Percentiles rank a stretch among this genome's conserved stretches.
Conservation (phyloP, 2,113 vertebrate genomes). For the Prochilodus magdalenae region DNA sequence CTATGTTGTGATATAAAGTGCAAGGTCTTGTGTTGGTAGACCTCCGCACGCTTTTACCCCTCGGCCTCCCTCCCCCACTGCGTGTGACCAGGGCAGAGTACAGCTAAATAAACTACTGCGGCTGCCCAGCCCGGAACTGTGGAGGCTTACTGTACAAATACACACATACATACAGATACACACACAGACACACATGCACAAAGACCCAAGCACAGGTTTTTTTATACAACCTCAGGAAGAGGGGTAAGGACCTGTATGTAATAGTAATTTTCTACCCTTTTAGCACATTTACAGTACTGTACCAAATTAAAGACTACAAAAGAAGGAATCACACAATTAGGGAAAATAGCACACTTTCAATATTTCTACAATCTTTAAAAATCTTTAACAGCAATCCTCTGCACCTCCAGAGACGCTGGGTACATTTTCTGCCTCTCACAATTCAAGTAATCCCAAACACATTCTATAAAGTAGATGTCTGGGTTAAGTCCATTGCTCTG, state of each 20-base stretch:
- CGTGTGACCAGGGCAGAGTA: conserved; percentile 67
- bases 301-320: too few relatives aligned
- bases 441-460: too few relatives aligned
- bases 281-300: too few relatives aligned
- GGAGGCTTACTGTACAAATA: conserved; percentile 47
- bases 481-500: too few relatives aligned
- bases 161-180: conserved; percentile 38
- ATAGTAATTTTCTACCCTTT: too few relatives aligned
- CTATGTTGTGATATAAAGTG: conserved; percentile 37
- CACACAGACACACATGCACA: conserved; percentile 44
- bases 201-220: conserved; percentile 39
- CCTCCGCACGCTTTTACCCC: conserved; percentile 54
- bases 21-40: conserved; percentile 64
- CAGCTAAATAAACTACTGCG: conserved; percentile 68
- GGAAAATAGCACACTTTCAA: too few relatives aligned
- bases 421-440: too few relatives aligned
- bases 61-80: conserved; percentile 53
- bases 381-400: too few relatives aligned
- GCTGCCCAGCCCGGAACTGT: conserved; percentile 52
- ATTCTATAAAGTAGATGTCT: too few relatives aligned
- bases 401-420: too few relatives aligned
- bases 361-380: too few relatives aligned
- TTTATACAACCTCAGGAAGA: conserved; percentile 1
- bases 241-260: neutral
- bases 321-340: too few relatives aligned